Evolutionary conservation across 2,888 invertebrate species (phyloP).

Genomic region (Acanthacorydalis orientalis): DNA sequence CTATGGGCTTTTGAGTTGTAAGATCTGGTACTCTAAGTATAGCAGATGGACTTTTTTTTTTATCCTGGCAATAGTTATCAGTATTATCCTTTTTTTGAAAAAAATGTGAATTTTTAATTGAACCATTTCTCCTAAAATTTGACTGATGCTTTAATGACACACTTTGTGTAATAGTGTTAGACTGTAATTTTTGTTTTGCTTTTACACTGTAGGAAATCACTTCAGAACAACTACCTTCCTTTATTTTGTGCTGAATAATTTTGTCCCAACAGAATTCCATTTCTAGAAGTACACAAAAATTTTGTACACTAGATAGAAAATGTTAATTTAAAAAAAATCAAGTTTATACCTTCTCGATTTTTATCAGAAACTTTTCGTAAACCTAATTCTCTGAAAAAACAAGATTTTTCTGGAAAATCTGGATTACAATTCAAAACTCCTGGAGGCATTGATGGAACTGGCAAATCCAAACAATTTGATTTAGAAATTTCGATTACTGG

Average conservation of each 20-base stretch:
- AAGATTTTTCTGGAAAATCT: conserved; percentile 36
- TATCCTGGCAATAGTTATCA: too few species aligned
- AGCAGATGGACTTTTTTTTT: too few species aligned
- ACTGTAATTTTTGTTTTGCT: conserved; percentile 7
- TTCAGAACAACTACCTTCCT: conserved; percentile 30
- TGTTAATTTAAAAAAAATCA: too few species aligned
- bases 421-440: conserved; percentile 27
- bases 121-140: too few species aligned
- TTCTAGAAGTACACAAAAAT: conserved; percentile 31
- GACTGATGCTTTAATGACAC: too few species aligned
- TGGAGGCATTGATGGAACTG: conserved; percentile 32
- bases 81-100: too few species aligned
- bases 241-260: conserved; percentile 42
- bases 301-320: too few species aligned
- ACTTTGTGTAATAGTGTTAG: too few species aligned
- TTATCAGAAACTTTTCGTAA: conserved; percentile 34
- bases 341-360: conserved; percentile 37
- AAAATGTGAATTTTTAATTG: too few species aligned
- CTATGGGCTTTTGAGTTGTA: too few species aligned
- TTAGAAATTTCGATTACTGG: conserved; percentile 17
- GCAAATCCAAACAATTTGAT: conserved; percentile 24
- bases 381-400: conserved; percentile 39
- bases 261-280: conserved; percentile 46
- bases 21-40: too few species aligned
- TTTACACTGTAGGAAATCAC: conserved; percentile 29